These are phyloP conservation scores for Myotis brandtii DNA, from an alignment of 2,113 vertebrate genomes.

Conservation along the genomic window DNA sequence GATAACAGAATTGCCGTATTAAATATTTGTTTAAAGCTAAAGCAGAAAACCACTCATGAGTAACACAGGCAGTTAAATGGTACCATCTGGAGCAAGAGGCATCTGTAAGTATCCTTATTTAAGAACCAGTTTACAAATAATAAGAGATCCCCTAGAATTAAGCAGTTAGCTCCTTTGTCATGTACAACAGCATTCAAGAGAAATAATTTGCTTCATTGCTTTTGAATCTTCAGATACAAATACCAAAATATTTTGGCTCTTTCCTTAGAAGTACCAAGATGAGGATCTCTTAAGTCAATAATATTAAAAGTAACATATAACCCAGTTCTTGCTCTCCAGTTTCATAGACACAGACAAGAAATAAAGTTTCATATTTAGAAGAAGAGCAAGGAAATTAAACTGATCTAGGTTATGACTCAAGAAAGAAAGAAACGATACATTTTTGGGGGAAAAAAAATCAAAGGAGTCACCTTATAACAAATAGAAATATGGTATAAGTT, in stretches of 20 bases:
- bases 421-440: not conserved
- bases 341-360: not conserved
- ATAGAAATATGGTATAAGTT: conserved; percentile 24
- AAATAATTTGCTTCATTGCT: conserved; percentile 73
- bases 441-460: not conserved
- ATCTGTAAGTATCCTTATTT: conserved; percentile 84
- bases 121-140: conserved; percentile 85
- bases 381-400: conserved; percentile 32
- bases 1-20: conserved; percentile 80
- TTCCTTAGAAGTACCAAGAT: conserved; percentile 66
- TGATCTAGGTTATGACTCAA: not conserved
- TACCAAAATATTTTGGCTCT: conserved; percentile 60
- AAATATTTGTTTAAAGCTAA: conserved; percentile 83
- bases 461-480: conserved; percentile 9
- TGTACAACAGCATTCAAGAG: conserved; percentile 67
- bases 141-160: conserved; percentile 76
- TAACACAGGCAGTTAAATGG: conserved; percentile 86
- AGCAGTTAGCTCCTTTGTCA: conserved; percentile 77
- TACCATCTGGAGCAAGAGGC: conserved; percentile 87
- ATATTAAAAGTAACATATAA: conserved; percentile 53
- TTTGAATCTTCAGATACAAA: conserved; percentile 66
- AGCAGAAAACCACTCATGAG: conserved; percentile 79
- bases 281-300: conserved; percentile 52
- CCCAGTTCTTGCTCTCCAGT: conserved; percentile 23
- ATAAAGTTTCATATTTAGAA: not conserved